Conservation (phyloP, 2,797 vertebrate genomes). For the Hippocampus kuda region DNA sequence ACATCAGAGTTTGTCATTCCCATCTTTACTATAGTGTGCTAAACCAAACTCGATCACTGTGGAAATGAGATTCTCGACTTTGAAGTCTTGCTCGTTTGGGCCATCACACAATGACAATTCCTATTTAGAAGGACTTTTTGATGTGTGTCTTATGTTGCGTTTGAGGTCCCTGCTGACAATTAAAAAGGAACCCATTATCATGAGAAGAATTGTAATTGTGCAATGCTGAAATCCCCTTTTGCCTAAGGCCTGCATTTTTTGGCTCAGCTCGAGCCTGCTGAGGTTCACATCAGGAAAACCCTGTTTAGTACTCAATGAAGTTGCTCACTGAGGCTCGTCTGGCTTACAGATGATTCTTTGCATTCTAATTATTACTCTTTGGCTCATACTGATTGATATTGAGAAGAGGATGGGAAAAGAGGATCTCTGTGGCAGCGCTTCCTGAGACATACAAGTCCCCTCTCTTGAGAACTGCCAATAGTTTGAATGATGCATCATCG, state of each 20-base stretch:
- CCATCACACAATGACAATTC: neutral
- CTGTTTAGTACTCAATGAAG: slow-evolving; percentile 9
- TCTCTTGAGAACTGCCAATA: slow-evolving; percentile 37
- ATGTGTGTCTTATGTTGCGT: neutral
- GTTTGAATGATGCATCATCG: neutral
- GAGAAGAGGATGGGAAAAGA: slow-evolving; percentile 23
- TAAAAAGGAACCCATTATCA: neutral
- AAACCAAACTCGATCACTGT: neutral
- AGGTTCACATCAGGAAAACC: slow-evolving; percentile 2
- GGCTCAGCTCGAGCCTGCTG: neutral
- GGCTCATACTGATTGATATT: slow-evolving; percentile 57
- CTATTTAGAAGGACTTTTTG: neutral
- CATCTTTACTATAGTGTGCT: neutral
- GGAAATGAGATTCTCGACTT: neutral
- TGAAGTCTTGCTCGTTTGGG: neutral
- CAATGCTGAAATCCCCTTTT: slow-evolving; percentile 4
- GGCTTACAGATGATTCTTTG: slow-evolving; percentile 48
- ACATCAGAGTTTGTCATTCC: slow-evolving; percentile 1
- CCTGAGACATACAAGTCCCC: slow-evolving; percentile 38
- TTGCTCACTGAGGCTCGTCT: slow-evolving; percentile 20
- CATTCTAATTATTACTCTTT: slow-evolving; percentile 60
- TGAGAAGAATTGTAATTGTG: neutral
- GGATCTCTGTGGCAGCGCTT: slow-evolving; percentile 53
- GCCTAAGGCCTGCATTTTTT: neutral
- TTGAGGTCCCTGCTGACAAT: neutral